These are phyloP conservation scores for Limnodromus scolopaceus DNA, from an alignment of 2,797 vertebrate genomes.

Conservation along the genomic window DNA sequence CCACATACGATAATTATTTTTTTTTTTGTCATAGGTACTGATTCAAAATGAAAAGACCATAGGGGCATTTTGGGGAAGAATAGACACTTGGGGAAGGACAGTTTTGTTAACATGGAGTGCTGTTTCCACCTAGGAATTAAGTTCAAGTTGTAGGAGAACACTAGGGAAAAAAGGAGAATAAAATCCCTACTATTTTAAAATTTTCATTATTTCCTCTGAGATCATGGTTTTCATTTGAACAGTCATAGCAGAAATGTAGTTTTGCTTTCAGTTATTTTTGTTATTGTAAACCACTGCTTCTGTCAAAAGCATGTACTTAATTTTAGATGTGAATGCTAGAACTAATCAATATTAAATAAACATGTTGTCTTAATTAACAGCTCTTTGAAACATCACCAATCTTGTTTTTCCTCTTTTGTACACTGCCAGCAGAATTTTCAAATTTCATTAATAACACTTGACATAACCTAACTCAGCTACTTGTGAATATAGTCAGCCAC, in stretches of 20 bases:
- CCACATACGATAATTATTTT: fast-evolving
- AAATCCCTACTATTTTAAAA: not conserved
- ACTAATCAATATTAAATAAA: constrained; percentile 68
- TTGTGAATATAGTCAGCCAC: constrained; percentile 38
- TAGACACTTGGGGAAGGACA: not conserved
- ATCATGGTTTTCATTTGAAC: not conserved
- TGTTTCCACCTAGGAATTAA: not conserved
- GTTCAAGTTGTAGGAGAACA: not conserved
- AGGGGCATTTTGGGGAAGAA: not conserved
- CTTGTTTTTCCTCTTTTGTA: constrained; percentile 38
- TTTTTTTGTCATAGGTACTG: not conserved
- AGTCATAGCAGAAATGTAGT: not conserved
- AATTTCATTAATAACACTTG: constrained; percentile 60
- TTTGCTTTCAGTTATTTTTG: not conserved
- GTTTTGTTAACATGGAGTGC: not conserved
- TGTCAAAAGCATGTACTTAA: not conserved
- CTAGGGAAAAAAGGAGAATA: not conserved
- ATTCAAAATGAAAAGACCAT: not conserved
- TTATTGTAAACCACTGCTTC: not conserved
- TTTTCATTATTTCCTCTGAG: not conserved
- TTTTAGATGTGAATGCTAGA: constrained; percentile 42
- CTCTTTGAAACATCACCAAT: constrained; percentile 54
- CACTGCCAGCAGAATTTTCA: constrained; percentile 56
- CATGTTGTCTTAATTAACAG: constrained; percentile 64
- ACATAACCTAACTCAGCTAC: constrained; percentile 47